phyloP scores from a whole-genome alignment of 2,797 vertebrate species.

The Tadarida brasiliensis region DNA sequence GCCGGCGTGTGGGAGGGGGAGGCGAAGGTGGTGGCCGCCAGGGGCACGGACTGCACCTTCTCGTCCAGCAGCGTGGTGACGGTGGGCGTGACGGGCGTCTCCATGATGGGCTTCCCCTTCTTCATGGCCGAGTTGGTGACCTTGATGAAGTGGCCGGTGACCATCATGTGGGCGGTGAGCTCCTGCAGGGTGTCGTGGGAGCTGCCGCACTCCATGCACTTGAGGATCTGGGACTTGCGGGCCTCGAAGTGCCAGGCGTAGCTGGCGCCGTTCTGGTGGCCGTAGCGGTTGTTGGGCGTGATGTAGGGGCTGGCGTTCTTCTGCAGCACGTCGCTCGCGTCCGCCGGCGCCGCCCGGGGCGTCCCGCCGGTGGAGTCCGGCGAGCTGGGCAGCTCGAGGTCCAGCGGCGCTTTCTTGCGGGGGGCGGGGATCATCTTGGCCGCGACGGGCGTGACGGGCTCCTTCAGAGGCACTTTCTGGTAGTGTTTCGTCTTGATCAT shows the following conservation, averaged over 20 bases:
- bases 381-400: conserved; percentile 97
- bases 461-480: conserved; percentile 99
- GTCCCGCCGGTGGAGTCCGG: conserved; percentile 97
- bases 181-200: conserved; percentile 98
- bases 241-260: conserved; percentile 99
- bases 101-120: conserved; percentile 97
- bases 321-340: conserved; percentile 93
- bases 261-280: conserved; percentile 99
- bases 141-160: conserved; percentile 99
- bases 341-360: conserved; percentile 88
- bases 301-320: conserved; percentile 97
- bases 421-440: conserved; percentile 96
- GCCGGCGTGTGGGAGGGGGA: conserved; percentile 93
- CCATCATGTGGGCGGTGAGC: conserved; percentile 99
- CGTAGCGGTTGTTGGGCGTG: conserved; percentile 98
- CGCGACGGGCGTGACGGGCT: conserved; percentile 97
- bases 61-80: conserved; percentile 91
- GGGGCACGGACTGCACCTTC: conserved; percentile 97
- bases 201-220: conserved; percentile 99
- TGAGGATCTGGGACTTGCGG: conserved; percentile 98
- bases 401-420: conserved; percentile 95
- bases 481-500: conserved; percentile 99
- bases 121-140: conserved; percentile 99
- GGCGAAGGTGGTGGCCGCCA: conserved; percentile 97
- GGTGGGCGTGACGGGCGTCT: conserved; percentile 90